Base-by-base conservation (phyloP, 2,113 vertebrate genomes). In the Arvicanthis niloticus region DNA sequence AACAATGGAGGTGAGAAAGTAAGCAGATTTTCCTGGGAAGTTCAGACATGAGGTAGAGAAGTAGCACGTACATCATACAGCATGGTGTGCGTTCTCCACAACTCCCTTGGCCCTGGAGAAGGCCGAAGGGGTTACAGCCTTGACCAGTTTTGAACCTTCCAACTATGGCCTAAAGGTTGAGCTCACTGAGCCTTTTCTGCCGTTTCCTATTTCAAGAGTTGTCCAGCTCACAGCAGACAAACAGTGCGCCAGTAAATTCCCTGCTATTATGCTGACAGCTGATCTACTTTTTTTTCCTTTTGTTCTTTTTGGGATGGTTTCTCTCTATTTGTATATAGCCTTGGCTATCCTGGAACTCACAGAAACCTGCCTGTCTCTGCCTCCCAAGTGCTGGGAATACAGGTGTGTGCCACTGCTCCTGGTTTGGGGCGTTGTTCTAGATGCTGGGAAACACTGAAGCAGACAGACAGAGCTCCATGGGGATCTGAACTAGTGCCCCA, bases 11-110 rank as follows among this genome's bases (percentile, higher is more conserved):
- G 85, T 93, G 85, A 88, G 24, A 70, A 81, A 94, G 78, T 53
- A 62, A 97, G 88, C 84, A 42, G 82, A 53, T 90, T 68, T 94
- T 92, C 90, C 81, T 81, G 94, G 91, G 70, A 93, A 89, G 87
- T 86, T 42, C 80, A 77, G 75, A 45, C 65, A 77, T 60, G 37
- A 81, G 76, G 34, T 88, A 53, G 86, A 92, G 58, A 88, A 65
- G 72, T 2, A 73, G 22, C 53, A 8, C 3, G 34, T 65, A 16
- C 53, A 16, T 56, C 53, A 8, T n/a, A 42, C 24, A 58, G n/a
- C 22, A 17, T 34, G 29, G 48, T 48, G 1, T 16, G 51, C 11
- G 2, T 29, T 4, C 94, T 42, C 13, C 62, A 24, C 70, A 10
- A 10, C 6, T n/a, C 31, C n/a, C 91, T 86, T 65, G 21, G 65